Evolutionary conservation across 2,797 vertebrate genomes (phyloP).

Genomic region (Platalea minor): DNA sequence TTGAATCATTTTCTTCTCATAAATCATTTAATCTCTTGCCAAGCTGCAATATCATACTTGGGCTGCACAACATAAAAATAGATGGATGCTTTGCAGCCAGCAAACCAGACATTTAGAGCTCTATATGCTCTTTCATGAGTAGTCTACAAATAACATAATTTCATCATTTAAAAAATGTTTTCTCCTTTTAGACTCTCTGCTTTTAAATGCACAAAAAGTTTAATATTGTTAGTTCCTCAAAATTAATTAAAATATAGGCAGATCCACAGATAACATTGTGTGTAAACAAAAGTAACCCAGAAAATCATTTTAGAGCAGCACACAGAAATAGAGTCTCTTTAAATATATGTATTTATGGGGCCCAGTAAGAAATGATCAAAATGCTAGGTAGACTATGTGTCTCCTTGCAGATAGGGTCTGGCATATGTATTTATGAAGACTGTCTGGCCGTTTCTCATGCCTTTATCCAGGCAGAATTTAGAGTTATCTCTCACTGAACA

Average conservation of each 20-base stretch:
- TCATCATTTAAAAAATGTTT: background rate
- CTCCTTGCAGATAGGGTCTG: background rate
- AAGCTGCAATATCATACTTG: background rate
- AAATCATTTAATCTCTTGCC: slow-evolving; percentile 20
- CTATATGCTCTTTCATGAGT: background rate
- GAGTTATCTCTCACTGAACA: background rate
- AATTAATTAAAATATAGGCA: background rate
- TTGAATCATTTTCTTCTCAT: background rate
- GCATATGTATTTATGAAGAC: background rate
- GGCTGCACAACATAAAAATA: background rate
- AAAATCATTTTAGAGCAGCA: background rate
- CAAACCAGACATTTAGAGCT: background rate
- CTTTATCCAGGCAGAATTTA: background rate
- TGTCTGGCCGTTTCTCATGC: background rate
- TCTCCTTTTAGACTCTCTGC: background rate
- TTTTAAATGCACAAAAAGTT: background rate
- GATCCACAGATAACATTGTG: background rate
- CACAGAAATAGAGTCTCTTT: background rate
- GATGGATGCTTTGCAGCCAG: background rate
- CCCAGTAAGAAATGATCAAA: background rate
- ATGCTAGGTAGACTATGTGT: background rate
- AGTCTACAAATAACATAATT: background rate
- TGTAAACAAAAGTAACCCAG: background rate
- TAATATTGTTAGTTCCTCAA: background rate
- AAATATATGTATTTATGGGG: background rate